phyloP scores from a whole-genome alignment of 2,888 invertebrate genomes.

The Rotaria sp. region DNA sequence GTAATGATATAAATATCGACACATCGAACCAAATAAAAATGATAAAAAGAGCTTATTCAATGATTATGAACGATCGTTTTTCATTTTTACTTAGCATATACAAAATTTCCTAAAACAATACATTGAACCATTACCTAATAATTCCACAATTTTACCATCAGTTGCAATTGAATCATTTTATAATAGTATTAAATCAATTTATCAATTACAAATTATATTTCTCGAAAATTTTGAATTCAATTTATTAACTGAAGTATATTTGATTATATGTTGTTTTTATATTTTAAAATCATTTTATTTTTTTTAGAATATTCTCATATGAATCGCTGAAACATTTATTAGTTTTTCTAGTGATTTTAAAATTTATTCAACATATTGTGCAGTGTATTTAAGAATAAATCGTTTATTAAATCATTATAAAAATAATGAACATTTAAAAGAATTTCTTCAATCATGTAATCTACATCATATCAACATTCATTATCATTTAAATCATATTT shows the following conservation, averaged over 20 bases:
- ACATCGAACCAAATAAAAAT: too few species aligned
- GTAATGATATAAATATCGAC: too few species aligned
- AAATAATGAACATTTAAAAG: constrained; percentile 88
- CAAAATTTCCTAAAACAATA: not conserved
- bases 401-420: constrained; percentile 57
- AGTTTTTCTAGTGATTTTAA: constrained; percentile 97
- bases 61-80: too few species aligned
- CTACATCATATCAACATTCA: constrained; percentile 91
- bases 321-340: constrained; percentile 89
- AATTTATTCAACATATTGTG: constrained; percentile 95
- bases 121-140: not conserved
- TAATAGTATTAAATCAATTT: not conserved
- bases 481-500: constrained; percentile 92
- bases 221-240: not conserved
- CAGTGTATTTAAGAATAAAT: constrained; percentile 68
- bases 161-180: not conserved
- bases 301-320: constrained; percentile 82
- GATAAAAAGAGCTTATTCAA: too few species aligned
- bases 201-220: not conserved
- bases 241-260: not conserved
- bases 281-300: constrained; percentile 44
- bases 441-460: constrained; percentile 85
- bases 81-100: not conserved
- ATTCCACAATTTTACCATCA: not conserved
- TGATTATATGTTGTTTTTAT: not conserved